Evolutionary conservation across 2,888 invertebrate species (phyloP), one percentile per base, ranked within the genome.

Genomic region (Oxytorus armatus): DNA sequence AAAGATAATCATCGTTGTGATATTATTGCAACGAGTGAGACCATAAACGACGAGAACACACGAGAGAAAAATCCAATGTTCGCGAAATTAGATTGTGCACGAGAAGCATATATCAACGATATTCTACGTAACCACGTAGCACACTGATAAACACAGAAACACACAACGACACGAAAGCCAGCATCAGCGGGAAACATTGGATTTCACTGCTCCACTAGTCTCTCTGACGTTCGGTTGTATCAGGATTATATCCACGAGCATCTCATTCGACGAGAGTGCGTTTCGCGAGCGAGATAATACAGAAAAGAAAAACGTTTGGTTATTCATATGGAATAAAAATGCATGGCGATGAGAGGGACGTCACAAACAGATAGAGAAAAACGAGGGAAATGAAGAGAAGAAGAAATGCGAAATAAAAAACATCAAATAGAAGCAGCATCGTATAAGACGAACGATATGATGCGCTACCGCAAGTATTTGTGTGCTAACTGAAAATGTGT

Each of bases 71-170:
- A 69, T 80, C 61, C 61, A 61, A 53, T 49, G 78, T 59, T 61
- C 73, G 47, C 18, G 55, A 79, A 74, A 79, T 74, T 57, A 74
- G 74, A 74, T 69, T 63, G 53, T 36, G 44, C 61, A 25, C 69
- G 61, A 51, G 69, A 55, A 36, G 44, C 33, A 59, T 70, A 78
- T 53, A 49, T 55, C 74, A 49, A 55, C 68, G 36, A 63, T 63
- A 74, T 53, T 23, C 47, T 44, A 57, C 49, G 25, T 11, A n/a
- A n/a, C n/a, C n/a, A n/a, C n/a, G n/a, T n/a, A n/a, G n/a, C n/a
- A n/a, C n/a, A n/a, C n/a, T n/a, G n/a, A n/a, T n/a, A 49, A 18
- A 29, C 36, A 14, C 21, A 14, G 49, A 36, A 18, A 16, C 44
- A 23, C 25, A 14, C n/a, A 21, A 42, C 57, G 39, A 47, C 36